A percentile compares a stretch with the other conserved stretches of the same genome.
Conservation (phyloP, 2,888 invertebrate species). For the Drosophila paramelanica region DNA sequence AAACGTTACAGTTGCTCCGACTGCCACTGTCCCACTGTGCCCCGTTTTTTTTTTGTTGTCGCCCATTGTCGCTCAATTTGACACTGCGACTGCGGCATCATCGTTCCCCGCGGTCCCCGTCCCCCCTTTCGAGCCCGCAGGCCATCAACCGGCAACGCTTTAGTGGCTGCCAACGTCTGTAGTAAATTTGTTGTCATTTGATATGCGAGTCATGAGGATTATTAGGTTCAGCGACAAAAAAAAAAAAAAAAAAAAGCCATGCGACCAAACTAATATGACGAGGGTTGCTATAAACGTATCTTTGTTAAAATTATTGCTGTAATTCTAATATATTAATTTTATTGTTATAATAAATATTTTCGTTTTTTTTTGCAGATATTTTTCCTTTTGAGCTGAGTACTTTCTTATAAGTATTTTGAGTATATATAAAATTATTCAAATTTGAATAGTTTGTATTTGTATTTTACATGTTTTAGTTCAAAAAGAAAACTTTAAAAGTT, state of each 20-base stretch:
- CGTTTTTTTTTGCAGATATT: too few species aligned
- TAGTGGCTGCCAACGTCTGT: constrained; percentile 60
- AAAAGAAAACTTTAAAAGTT: not conserved
- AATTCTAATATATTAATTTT: not conserved
- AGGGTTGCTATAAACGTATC: constrained; percentile 35
- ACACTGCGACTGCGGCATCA: constrained; percentile 63
- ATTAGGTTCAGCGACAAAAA: constrained; percentile 73
- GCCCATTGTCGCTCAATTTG: constrained; percentile 82
- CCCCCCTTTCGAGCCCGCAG: not conserved
- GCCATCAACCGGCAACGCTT: constrained; percentile 1
- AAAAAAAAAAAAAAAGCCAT: constrained; percentile 42
- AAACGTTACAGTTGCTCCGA: constrained; percentile 78
- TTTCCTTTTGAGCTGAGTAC: too few species aligned
- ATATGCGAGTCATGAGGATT: constrained; percentile 82
- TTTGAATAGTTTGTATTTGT: too few species aligned
- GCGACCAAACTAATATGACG: constrained; percentile 52
- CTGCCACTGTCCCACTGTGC: constrained; percentile 81
- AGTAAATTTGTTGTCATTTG: constrained; percentile 81
- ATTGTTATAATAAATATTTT: too few species aligned
- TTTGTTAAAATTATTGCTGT: not conserved
- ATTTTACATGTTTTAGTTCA: too few species aligned
- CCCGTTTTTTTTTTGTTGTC: constrained; percentile 55
- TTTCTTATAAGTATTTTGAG: too few species aligned
- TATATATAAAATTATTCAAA: too few species aligned
- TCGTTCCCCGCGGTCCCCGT: constrained; percentile 16